Conservation (phyloP, 1,140 invertebrate species). For the Agraylea sexmaculata region DNA sequence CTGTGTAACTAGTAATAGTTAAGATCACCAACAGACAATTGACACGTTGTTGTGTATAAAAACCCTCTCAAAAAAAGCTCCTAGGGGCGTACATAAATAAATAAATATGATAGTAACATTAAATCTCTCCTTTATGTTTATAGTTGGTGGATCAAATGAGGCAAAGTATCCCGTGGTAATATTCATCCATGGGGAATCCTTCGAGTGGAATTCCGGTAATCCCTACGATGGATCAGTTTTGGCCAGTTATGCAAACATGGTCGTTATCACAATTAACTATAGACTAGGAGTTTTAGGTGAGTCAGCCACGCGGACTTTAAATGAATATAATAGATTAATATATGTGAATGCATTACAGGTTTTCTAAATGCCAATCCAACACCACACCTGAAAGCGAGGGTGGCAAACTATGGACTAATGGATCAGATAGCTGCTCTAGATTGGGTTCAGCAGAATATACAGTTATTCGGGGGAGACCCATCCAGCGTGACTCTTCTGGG, state of each 20-base stretch:
- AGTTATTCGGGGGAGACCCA: constrained; percentile 79
- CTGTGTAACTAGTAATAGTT: too few relatives aligned
- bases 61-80: too few relatives aligned
- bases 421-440: constrained; percentile 86
- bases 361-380: constrained; percentile 78
- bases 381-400: constrained; percentile 62
- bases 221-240: constrained; percentile 89
- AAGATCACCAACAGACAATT: too few relatives aligned
- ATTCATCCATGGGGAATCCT: constrained; percentile 91
- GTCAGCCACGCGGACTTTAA: constrained; percentile 23
- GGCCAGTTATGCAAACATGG: constrained; percentile 79
- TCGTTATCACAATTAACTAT: constrained; percentile 95
- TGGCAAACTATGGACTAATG: constrained; percentile 88
- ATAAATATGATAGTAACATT: too few relatives aligned
- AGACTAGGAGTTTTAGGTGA: constrained; percentile 87
- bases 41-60: too few relatives aligned
- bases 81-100: too few relatives aligned
- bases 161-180: constrained; percentile 76
- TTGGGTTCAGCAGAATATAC: constrained; percentile 88
- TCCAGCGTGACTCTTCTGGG: constrained; percentile 83
- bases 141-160: constrained; percentile 37
- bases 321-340: not conserved
- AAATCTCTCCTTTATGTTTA: too few relatives aligned
- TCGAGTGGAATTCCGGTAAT: constrained; percentile 90
- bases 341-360: constrained; percentile 39